Conservation (phyloP, 1,140 invertebrate species). For the Drosophila kepulauana region DNA sequence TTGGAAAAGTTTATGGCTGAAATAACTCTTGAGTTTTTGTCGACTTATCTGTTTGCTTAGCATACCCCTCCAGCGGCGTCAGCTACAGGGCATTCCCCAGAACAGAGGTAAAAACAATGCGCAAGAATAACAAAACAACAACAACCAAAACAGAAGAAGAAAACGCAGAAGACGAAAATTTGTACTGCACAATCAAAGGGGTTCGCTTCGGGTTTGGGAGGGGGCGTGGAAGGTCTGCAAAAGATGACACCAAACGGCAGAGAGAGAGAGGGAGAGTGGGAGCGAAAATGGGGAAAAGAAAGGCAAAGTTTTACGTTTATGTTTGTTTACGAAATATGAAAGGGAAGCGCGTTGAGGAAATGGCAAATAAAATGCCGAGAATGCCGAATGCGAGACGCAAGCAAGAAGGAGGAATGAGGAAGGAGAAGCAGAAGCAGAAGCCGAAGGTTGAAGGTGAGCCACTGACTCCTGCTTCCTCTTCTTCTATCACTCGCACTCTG, state of each 20-base stretch:
- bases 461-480: background rate
- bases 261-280: background rate
- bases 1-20: conserved; percentile 1
- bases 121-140: conserved; percentile 4
- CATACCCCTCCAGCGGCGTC: background rate
- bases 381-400: conserved; percentile 7
- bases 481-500: too few relatives aligned
- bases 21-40: background rate
- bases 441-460: conserved; percentile 10
- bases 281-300: conserved; percentile 32
- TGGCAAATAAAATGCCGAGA: conserved; percentile 70
- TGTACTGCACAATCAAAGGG: conserved; percentile 24
- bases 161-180: conserved; percentile 11
- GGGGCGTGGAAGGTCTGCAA: conserved; percentile 3
- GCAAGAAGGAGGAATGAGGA: conserved; percentile 3
- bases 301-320: conserved; percentile 70
- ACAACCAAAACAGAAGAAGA: background rate
- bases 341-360: conserved; percentile 64
- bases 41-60: conserved; percentile 4
- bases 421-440: background rate
- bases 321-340: conserved; percentile 79
- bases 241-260: conserved; percentile 42
- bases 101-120: conserved; percentile 13
- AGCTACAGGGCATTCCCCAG: conserved; percentile 9
- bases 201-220: background rate